Base-by-base conservation (phyloP, 1,140 invertebrate species). In the Chironomus striatipennis region DNA sequence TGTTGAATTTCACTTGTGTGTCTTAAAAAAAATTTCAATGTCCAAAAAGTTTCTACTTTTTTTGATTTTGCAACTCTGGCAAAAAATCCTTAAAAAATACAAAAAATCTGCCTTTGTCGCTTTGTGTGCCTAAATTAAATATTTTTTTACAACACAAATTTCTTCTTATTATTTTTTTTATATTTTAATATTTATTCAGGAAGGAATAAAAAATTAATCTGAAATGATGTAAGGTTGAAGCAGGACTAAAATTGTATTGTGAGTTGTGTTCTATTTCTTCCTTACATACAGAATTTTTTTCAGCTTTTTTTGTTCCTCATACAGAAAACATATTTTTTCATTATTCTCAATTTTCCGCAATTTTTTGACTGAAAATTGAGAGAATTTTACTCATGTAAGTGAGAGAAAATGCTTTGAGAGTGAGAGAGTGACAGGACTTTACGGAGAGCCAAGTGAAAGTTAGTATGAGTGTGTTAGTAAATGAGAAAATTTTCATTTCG, bases 201-300 rank as follows among this genome's bases (percentile, higher is more conserved):
- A 70, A 70, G 65, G 65, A 70, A 70, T 70, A 70, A 70, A 70
- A 70, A 70, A 70, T 70, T 70, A 70, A 70, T 70, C 17, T 70
- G 65, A 70, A 20, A 70, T 70, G 17, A 70, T 20, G 65, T 70
- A 21, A 70, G 65, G 65, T 70, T 70, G 65, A 21, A 70, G 20
- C 17, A 70, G 17, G 65, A 70, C 65, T 70, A 57, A 57, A 57
- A n/a, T 57, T 15, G 43, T 57, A 15, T 57, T 57, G 47, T 57
- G 47, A n/a, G 65, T 18, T 17, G 65, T 18, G 65, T 17, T 70
- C 24, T 34, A 34, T 34, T 34, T 34, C 24, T 34, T 34, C 24
- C 24, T 1, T 34, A 34, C 24, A 34, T 34, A 34, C 24, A 34
- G 24, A 34, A 34, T 34, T 34, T 34, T 34, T 34, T 34, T 34